A percentile compares a stretch with the other conserved stretches of the same genome.
These are phyloP conservation scores for Tylochromis polylepis DNA, from an alignment of 2,113 vertebrate genomes.

Conservation along the genomic window DNA sequence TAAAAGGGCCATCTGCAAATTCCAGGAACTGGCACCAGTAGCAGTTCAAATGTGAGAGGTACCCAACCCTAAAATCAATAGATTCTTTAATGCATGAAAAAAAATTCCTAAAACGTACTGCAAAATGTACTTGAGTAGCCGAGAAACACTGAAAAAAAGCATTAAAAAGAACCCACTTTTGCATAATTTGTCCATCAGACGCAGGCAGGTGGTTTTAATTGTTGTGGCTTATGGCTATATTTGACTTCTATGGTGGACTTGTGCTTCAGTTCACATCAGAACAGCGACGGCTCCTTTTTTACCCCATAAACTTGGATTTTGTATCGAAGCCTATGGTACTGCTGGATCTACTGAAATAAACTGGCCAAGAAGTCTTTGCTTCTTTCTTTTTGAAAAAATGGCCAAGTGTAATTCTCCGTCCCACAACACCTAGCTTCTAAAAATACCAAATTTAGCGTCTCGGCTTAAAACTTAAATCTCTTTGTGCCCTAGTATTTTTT, in stretches of 20 bases:
- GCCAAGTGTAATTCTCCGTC: not conserved
- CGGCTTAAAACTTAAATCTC: conserved; percentile 8
- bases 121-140: not conserved
- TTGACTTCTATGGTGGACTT: not conserved
- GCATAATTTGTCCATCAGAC: rapidly evolving
- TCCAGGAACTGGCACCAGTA: not conserved
- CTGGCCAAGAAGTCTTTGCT: not conserved
- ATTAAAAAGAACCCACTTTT: not conserved
- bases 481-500: conserved; percentile 41
- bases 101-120: not conserved
- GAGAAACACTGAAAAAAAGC: not conserved
- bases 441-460: not conserved
- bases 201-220: not conserved
- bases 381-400: not conserved
- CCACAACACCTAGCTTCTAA: not conserved
- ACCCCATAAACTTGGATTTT: not conserved
- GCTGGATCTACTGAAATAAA: not conserved
- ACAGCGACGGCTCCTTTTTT: not conserved
- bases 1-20: not conserved
- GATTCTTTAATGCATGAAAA: rapidly evolving
- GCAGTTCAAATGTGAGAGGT: not conserved
- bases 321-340: not conserved
- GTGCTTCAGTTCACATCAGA: not conserved
- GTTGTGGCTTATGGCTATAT: rapidly evolving
- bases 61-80: rapidly evolving